phyloP scores from a whole-genome alignment of 1,140 invertebrate species.

The Drosophila santomea region DNA sequence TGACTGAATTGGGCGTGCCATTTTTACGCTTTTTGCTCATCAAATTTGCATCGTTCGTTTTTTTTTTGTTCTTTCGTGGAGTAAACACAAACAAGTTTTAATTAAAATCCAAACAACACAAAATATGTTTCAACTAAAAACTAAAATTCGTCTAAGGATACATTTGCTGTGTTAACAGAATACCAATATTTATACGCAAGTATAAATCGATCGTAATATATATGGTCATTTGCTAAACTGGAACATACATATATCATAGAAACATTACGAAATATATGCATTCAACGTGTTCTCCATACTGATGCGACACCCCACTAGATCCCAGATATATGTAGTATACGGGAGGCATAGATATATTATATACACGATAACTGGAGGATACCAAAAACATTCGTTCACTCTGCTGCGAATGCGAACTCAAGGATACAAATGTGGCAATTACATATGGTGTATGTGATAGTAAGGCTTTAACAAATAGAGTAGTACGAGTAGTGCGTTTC shows the following conservation, averaged over 20 bases:
- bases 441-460: conserved; percentile 33
- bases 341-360: conserved; percentile 32
- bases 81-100: conserved; percentile 37
- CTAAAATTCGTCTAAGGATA: conserved; percentile 64
- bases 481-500: conserved; percentile 14
- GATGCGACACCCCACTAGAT: conserved; percentile 34
- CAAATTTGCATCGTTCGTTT: conserved; percentile 20
- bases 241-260: conserved; percentile 46
- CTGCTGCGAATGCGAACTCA: conserved; percentile 24
- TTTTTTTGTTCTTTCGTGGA: conserved; percentile 5
- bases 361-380: conserved; percentile 40
- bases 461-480: conserved; percentile 12
- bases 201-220: conserved; percentile 44
- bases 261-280: conserved; percentile 53
- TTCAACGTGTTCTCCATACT: conserved; percentile 31
- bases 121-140: conserved; percentile 62
- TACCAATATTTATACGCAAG: conserved; percentile 49
- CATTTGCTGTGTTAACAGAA: conserved; percentile 49
- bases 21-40: conserved; percentile 43
- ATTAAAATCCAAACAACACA: conserved; percentile 51
- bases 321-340: conserved; percentile 29
- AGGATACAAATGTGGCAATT: conserved; percentile 42
- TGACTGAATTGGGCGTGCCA: conserved; percentile 36
- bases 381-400: conserved; percentile 30
- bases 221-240: conserved; percentile 40